Evolutionary conservation across 2,113 vertebrate genomes (phyloP).

Genomic region (Lagenorhynchus albirostris): DNA sequence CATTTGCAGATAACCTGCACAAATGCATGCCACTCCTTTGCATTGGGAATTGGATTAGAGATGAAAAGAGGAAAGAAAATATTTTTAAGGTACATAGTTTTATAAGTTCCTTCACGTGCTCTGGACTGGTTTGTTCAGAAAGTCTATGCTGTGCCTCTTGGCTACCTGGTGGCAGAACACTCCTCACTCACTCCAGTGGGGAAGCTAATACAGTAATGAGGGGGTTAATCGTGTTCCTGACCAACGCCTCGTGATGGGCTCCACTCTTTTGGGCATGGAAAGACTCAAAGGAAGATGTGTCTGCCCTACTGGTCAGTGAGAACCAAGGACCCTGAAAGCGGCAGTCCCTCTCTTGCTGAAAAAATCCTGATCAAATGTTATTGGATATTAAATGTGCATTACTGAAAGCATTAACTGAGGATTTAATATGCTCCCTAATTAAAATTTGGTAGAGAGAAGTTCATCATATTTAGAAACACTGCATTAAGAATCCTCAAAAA

Average conservation of each 20-base stretch:
- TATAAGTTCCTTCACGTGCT: background rate
- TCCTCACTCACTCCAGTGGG: background rate
- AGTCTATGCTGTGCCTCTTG: background rate
- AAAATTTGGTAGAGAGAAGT: slow-evolving; percentile 63
- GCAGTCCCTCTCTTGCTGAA: slow-evolving; percentile 34
- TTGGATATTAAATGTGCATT: slow-evolving; percentile 63
- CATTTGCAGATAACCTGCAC: background rate
- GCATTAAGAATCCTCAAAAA: slow-evolving; percentile 81
- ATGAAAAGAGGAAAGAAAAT: background rate
- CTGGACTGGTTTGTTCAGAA: background rate
- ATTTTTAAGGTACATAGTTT: background rate
- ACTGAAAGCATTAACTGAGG: slow-evolving; percentile 64
- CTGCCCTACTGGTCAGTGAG: background rate
- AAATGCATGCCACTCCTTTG: background rate
- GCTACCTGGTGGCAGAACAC: background rate
- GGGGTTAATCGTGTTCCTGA: slow-evolving; percentile 5
- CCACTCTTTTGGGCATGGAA: background rate
- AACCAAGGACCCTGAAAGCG: background rate
- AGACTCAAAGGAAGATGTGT: background rate
- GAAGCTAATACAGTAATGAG: background rate
- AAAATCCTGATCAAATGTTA: slow-evolving; percentile 75
- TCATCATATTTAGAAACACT: slow-evolving; percentile 77
- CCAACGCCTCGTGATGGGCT: background rate
- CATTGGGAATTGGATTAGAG: background rate
- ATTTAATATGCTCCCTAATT: slow-evolving; percentile 63